Evolutionary conservation across 1,140 invertebrate genomes (phyloP).

Genomic region (Aricia agestis): DNA sequence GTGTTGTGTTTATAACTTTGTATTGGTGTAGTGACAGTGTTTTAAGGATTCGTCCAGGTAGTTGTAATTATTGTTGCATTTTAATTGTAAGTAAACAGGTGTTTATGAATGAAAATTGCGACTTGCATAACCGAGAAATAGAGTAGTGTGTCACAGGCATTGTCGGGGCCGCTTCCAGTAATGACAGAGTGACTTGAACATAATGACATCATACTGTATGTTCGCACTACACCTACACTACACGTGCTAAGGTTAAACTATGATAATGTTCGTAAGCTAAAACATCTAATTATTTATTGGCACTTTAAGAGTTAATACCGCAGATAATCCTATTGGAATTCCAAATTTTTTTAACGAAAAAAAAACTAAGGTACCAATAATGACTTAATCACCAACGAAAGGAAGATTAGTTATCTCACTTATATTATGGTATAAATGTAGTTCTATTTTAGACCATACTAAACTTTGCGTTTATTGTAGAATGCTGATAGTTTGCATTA

Average conservation of each 20-base stretch:
- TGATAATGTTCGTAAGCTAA: background rate
- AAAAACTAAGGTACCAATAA: no score
- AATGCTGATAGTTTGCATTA: background rate
- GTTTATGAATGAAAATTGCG: constrained; percentile 53
- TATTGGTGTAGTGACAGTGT: background rate
- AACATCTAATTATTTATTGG: no score
- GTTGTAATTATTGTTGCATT: background rate
- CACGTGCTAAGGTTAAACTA: constrained; percentile 58
- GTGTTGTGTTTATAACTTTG: background rate
- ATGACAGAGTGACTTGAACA: constrained; percentile 31
- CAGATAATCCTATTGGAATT: no score
- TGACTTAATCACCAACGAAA: no score
- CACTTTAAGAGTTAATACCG: no score
- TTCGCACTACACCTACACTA: constrained; percentile 59
- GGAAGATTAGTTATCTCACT: no score
- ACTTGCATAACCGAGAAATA: constrained; percentile 50
- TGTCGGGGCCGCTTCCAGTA: constrained; percentile 36
- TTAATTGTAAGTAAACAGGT: constrained; percentile 34
- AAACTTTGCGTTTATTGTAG: background rate
- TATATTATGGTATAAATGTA: background rate
- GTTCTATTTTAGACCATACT: background rate
- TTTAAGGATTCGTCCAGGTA: background rate
- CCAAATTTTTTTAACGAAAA: no score
- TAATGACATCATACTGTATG: constrained; percentile 67
- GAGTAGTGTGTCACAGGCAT: constrained; percentile 45